phyloP scores from a whole-genome alignment of 2,113 vertebrate genomes.

The Petrocephalus microphthalmus region DNA sequence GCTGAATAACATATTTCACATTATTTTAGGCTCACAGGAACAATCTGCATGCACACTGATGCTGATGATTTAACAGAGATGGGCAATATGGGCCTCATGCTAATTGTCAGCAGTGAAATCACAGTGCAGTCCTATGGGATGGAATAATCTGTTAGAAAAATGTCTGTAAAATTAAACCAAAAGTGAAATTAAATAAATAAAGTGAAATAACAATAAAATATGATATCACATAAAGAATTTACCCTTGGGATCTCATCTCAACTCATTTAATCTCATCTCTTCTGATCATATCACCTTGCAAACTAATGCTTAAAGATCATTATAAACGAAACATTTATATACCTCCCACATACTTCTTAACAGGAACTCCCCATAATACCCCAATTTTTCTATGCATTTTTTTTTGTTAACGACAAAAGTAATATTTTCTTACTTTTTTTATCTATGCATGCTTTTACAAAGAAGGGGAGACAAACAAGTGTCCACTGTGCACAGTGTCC shows the following conservation, averaged over 20 bases:
- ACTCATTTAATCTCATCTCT: neutral
- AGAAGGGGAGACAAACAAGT: neutral
- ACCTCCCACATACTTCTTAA: neutral
- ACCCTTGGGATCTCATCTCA: neutral
- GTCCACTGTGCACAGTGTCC: neutral
- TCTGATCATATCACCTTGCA: neutral
- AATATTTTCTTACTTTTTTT: neutral
- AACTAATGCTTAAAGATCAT: neutral
- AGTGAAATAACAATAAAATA: neutral
- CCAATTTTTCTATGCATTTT: neutral
- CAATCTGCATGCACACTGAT: neutral
- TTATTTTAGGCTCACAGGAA: neutral
- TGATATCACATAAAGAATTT: neutral
- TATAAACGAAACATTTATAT: neutral
- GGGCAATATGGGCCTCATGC: neutral
- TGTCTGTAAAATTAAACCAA: neutral
- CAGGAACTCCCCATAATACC: neutral
- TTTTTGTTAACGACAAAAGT: neutral
- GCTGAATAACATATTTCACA: neutral
- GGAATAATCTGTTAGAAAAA: neutral
- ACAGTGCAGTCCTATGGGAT: neutral
- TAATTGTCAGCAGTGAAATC: neutral
- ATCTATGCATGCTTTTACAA: neutral
- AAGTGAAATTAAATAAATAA: neutral
- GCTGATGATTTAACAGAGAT: neutral